Evolutionary conservation across 2,888 invertebrate genomes (phyloP).

Genomic region (Lamellibrachia satsuma): DNA sequence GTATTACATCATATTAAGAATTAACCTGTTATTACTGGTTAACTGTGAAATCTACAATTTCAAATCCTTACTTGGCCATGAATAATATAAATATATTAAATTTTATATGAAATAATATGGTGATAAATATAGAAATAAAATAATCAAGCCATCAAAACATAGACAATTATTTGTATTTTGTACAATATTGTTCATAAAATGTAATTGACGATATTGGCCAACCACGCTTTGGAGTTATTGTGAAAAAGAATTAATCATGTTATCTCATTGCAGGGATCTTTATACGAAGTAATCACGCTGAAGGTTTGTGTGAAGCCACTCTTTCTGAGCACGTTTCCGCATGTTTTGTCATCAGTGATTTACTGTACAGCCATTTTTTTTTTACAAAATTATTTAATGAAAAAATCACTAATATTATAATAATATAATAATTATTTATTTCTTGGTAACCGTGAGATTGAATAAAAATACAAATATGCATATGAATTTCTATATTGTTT

Average conservation of each 20-base stretch:
- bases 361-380: not conserved
- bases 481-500: not conserved
- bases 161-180: too few species aligned
- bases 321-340: not conserved
- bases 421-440: too few species aligned
- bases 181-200: not conserved
- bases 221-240: not conserved
- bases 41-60: not conserved
- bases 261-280: conserved; percentile 41
- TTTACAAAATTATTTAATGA: not conserved
- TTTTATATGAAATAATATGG: too few species aligned
- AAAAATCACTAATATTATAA: not conserved
- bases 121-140: too few species aligned
- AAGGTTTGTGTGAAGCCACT: conserved; percentile 45
- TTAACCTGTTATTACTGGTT: not conserved
- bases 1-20: too few species aligned
- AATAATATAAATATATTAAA: too few species aligned
- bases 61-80: too few species aligned
- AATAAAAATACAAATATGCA: too few species aligned
- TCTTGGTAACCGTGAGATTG: too few species aligned
- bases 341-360: not conserved
- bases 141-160: too few species aligned
- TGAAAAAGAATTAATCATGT: not conserved
- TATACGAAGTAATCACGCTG: conserved; percentile 51
- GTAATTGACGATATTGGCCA: not conserved